Conservation (phyloP, 64 coral and sea anemone species). For the Orbicella faveolata region DNA sequence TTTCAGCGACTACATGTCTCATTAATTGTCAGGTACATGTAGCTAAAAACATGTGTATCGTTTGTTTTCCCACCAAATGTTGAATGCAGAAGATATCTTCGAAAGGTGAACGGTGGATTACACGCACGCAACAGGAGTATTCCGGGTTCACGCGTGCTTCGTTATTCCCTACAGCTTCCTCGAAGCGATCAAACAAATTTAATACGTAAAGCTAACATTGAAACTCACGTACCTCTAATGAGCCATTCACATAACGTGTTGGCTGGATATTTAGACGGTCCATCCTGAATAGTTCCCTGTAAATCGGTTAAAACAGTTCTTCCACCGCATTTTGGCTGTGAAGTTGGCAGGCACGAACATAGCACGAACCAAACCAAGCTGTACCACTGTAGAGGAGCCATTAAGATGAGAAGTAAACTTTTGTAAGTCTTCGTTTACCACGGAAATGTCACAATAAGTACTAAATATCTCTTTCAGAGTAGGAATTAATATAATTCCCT, state of each 20-base stretch:
- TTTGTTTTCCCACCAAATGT: too few species aligned
- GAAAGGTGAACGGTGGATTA: too few species aligned
- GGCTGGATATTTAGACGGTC: slow-evolving; percentile 17
- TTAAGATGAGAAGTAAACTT: background rate
- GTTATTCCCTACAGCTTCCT: too few species aligned
- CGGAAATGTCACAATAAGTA: background rate
- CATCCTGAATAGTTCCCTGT: slow-evolving; percentile 59
- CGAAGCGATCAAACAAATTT: too few species aligned
- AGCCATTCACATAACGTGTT: slow-evolving; percentile 78
- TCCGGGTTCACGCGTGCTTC: too few species aligned
- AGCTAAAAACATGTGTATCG: too few species aligned
- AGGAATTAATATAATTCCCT: background rate
- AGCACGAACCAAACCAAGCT: background rate
- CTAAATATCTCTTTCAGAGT: background rate
- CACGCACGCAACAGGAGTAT: too few species aligned
- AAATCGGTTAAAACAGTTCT: slow-evolving; percentile 51
- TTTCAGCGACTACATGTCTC: too few species aligned
- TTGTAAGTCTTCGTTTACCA: background rate
- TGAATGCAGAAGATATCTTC: too few species aligned
- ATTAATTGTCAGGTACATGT: too few species aligned
- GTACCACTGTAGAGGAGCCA: slow-evolving; percentile 10
- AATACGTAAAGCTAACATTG: too few species aligned
- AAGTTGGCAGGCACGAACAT: background rate
- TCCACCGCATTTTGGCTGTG: slow-evolving; percentile 52
- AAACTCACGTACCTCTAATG: slow-evolving; percentile 53